Conservation (phyloP, 2,888 invertebrate species). For the Stenodema calcarata region DNA sequence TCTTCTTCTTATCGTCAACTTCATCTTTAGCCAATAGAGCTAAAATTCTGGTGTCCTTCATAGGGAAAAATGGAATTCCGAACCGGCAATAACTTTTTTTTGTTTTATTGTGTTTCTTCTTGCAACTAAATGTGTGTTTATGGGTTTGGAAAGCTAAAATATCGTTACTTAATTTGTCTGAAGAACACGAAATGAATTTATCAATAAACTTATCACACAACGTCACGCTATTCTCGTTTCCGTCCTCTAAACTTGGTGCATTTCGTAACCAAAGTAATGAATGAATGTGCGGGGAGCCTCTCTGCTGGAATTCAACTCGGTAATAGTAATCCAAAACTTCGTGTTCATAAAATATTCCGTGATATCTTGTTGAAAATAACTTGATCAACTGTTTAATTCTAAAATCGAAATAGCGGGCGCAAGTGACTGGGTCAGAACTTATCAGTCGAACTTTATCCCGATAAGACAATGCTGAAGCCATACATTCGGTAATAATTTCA, state of each 20-base stretch:
- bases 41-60: slow-evolving; percentile 3
- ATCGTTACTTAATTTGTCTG: not conserved
- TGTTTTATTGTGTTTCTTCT: not conserved
- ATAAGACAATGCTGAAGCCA: slow-evolving; percentile 45
- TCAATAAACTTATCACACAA: not conserved
- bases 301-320: slow-evolving; percentile 58
- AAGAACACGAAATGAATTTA: slow-evolving; percentile 6
- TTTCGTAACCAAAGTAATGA: slow-evolving; percentile 58
- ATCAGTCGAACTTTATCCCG: slow-evolving; percentile 55
- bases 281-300: slow-evolving; percentile 58
- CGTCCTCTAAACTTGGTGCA: slow-evolving; percentile 55
- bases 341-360: not conserved
- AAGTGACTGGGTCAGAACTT: slow-evolving; percentile 57
- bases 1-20: not conserved
- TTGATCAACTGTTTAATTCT: slow-evolving; percentile 22
- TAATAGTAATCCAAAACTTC: slow-evolving; percentile 55
- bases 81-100: slow-evolving; percentile 16
- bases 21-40: not conserved
- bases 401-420: slow-evolving; percentile 53
- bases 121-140: not conserved
- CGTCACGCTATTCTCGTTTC: too few relatives aligned
- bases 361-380: not conserved
- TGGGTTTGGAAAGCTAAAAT: not conserved
- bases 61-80: slow-evolving; percentile 26
- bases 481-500: slow-evolving; percentile 46